phyloP scores from a whole-genome alignment of 2,113 vertebrate genomes.

The Hemibates koningsi region DNA sequence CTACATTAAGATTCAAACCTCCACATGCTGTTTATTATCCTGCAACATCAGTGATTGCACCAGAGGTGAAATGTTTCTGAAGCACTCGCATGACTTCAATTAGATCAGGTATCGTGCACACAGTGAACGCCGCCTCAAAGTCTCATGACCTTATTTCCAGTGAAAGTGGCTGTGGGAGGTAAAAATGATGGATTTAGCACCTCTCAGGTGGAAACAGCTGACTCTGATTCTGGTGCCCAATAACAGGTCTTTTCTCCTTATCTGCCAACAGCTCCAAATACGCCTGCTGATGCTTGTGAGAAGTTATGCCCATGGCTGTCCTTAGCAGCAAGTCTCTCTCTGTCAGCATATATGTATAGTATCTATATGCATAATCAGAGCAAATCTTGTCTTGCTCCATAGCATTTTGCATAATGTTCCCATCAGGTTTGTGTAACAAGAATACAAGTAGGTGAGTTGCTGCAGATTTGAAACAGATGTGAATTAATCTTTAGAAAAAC shows the following conservation, averaged over 20 bases:
- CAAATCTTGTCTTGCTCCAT: not conserved
- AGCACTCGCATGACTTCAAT: constrained; percentile 4
- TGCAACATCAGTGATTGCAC: not conserved
- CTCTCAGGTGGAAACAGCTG: constrained; percentile 51
- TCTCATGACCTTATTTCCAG: constrained; percentile 41
- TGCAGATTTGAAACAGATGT: not conserved
- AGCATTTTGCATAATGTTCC: not conserved
- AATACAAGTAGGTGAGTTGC: not conserved
- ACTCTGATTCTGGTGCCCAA: constrained; percentile 20
- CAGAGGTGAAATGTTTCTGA: not conserved
- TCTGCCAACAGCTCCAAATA: constrained; percentile 18
- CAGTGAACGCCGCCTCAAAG: constrained; percentile 2
- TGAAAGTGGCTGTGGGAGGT: constrained; percentile 18
- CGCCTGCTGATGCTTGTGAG: constrained; percentile 9
- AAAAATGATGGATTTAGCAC: constrained; percentile 40
- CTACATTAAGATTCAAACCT: not conserved
- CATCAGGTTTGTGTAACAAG: not conserved
- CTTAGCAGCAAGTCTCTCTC: not conserved
- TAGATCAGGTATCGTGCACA: constrained; percentile 24
- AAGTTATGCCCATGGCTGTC: not conserved
- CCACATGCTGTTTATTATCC: not conserved
- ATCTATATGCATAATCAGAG: not conserved
- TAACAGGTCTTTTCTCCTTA: constrained; percentile 21
- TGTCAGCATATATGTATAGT: not conserved
- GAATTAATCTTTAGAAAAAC: not conserved